phyloP scores from a whole-genome alignment of 2,888 invertebrate genomes.

The Drosophila stalkeri region DNA sequence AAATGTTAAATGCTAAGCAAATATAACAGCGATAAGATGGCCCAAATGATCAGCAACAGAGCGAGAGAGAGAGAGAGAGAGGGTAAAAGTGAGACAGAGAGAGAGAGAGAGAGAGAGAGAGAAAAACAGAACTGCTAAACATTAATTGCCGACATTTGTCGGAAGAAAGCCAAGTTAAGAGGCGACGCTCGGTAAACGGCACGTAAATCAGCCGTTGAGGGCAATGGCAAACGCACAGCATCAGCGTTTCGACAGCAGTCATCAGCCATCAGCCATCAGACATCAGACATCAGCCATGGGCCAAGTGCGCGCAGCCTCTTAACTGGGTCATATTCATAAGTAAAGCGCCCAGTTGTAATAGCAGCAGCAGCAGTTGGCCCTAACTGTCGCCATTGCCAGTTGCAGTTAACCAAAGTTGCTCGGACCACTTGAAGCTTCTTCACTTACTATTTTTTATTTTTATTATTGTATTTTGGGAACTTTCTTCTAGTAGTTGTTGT shows the following conservation, averaged over 20 bases:
- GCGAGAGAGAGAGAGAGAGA: not conserved
- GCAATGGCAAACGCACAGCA: conserved; percentile 47
- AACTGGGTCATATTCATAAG: conserved; percentile 79
- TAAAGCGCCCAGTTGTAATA: conserved; percentile 59
- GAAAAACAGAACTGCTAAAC: too few species aligned
- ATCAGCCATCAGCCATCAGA: conserved; percentile 6
- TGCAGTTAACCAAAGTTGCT: conserved; percentile 57
- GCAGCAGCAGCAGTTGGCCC: conserved; percentile 33
- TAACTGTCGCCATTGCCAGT: conserved; percentile 57
- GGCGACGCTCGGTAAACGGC: conserved; percentile 45
- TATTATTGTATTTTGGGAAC: conserved; percentile 43
- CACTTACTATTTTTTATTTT: not conserved
- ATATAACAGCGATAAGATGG: conserved; percentile 60
- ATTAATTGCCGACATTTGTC: conserved; percentile 71
- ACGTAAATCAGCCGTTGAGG: conserved; percentile 45
- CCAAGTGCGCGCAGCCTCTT: conserved; percentile 53
- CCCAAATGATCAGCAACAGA: conserved; percentile 65
- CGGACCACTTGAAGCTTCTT: conserved; percentile 17
- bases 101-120: not conserved
- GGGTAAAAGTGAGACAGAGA: not conserved
- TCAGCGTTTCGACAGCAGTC: conserved; percentile 17
- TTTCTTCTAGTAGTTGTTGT: conserved; percentile 71
- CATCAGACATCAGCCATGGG: not conserved
- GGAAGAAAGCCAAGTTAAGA: conserved; percentile 67
- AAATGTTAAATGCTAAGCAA: conserved; percentile 68